A percentile compares a stretch with the other conserved stretches of the same genome.
phyloP scores from a whole-genome alignment of 2,797 vertebrate genomes.

The Crenuchus spilurus region DNA sequence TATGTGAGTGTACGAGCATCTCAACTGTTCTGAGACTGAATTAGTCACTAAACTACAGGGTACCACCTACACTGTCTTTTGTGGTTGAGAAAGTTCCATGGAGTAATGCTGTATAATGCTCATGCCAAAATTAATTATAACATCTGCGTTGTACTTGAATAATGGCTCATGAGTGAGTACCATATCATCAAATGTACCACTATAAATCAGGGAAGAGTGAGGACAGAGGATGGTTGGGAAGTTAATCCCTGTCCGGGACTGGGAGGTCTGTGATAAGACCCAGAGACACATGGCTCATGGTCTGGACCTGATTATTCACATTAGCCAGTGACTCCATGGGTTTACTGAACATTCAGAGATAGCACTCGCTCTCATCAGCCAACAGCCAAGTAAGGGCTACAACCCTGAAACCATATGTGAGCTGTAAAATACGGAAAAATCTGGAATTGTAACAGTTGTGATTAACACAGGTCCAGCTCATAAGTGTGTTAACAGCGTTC shows the following conservation, averaged over 20 bases:
- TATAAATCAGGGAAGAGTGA: constrained; percentile 50
- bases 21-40: constrained; percentile 28
- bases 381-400: constrained; percentile 67
- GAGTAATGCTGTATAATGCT: constrained; percentile 31
- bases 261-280: constrained; percentile 44
- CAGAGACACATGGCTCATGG: constrained; percentile 41
- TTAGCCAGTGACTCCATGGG: constrained; percentile 71
- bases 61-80: constrained; percentile 32
- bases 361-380: constrained; percentile 73
- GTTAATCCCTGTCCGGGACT: constrained; percentile 36
- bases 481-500: too few relatives aligned
- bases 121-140: constrained; percentile 49
- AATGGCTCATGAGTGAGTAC: constrained; percentile 48
- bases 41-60: constrained; percentile 30
- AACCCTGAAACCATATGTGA: constrained; percentile 73
- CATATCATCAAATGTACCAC: constrained; percentile 48
- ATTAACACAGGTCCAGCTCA: too few relatives aligned
- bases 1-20: background rate
- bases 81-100: constrained; percentile 31
- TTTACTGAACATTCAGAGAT: constrained; percentile 67
- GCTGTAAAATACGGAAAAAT: constrained; percentile 60
- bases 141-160: constrained; percentile 38
- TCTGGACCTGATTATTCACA: constrained; percentile 77
- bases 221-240: constrained; percentile 39
- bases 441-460: constrained; percentile 1